A percentile compares a stretch with the other conserved stretches of the same genome.
These are phyloP conservation scores for Pteronura brasiliensis DNA, from an alignment of 2,113 vertebrate species.

Conservation along the genomic window DNA sequence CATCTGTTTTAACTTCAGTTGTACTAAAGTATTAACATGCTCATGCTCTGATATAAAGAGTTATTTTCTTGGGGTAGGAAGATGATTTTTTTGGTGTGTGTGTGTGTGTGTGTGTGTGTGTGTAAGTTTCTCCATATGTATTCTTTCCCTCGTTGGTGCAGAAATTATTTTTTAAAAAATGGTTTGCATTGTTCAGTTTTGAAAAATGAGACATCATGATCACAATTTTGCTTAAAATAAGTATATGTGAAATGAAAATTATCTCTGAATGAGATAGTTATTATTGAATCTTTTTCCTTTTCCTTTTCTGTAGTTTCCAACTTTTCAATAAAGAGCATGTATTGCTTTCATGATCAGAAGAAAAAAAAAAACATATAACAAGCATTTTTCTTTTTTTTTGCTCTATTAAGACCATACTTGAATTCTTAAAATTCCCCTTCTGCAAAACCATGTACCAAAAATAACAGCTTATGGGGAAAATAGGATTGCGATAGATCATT, in stretches of 20 bases:
- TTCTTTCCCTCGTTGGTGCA: background rate
- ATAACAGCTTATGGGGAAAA: background rate
- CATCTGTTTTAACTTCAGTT: conserved; percentile 11
- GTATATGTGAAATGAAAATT: background rate
- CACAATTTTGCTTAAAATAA: conserved; percentile 23
- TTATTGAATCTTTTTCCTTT: background rate
- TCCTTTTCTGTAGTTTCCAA: background rate
- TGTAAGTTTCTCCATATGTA: background rate
- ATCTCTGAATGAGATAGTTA: background rate
- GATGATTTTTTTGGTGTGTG: background rate
- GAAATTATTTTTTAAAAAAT: background rate
- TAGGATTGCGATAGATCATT: background rate
- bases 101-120: background rate
- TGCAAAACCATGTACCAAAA: background rate
- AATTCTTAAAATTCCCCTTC: conserved; percentile 8
- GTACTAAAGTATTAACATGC: background rate
- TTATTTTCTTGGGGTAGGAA: background rate
- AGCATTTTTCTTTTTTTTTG: background rate
- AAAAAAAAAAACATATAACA: background rate
- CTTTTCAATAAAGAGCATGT: conserved; percentile 9
- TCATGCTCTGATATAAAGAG: background rate
- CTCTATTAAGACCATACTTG: background rate
- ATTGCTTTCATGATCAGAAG: conserved; percentile 4
- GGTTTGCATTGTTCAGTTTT: conserved; percentile 18
- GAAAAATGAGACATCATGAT: conserved; percentile 7